These are phyloP conservation scores for Phlogophora meticulosa DNA, from an alignment of 2,888 invertebrate species.

Conservation along the genomic window DNA sequence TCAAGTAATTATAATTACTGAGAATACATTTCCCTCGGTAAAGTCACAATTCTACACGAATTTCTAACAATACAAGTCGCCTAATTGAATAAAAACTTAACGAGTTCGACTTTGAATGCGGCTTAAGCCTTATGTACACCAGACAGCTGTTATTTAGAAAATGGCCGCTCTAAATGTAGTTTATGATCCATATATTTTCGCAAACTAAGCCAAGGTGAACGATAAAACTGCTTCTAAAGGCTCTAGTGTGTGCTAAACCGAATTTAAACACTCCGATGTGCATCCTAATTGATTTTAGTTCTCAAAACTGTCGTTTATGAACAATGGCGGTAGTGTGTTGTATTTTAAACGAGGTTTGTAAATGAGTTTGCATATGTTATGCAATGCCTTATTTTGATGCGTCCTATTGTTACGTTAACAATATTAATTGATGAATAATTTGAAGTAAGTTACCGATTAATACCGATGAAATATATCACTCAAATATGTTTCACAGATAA, in stretches of 20 bases:
- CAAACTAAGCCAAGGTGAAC: constrained; percentile 57
- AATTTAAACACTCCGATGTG: constrained; percentile 14
- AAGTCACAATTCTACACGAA: constrained; percentile 27
- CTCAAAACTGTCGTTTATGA: constrained; percentile 31
- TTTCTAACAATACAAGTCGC: constrained; percentile 11
- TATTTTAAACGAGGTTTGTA: constrained; percentile 12
- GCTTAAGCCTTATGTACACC: neutral
- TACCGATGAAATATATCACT: constrained; percentile 20
- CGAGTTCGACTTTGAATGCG: constrained; percentile 12
- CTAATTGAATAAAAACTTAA: constrained; percentile 26
- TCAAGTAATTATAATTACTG: constrained; percentile 13
- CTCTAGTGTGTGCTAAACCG: constrained; percentile 19
- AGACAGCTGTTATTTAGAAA: constrained; percentile 58
- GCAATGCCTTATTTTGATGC: constrained; percentile 13
- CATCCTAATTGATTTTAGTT: constrained; percentile 44
- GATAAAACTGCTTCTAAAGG: constrained; percentile 29
- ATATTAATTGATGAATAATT: constrained; percentile 15
- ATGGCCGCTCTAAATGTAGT: constrained; percentile 43
- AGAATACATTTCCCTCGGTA: constrained; percentile 15
- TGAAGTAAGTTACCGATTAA: neutral
- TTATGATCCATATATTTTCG: constrained; percentile 52
- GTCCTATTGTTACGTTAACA: constrained; percentile 23
- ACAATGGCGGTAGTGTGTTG: constrained; percentile 53
- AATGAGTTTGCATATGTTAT: constrained; percentile 48
- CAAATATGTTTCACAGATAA: constrained; percentile 29